A percentile compares a stretch with the other conserved stretches of the same genome.
Conservation (phyloP, 1,140 invertebrate genomes). For the Phortica variegata region DNA sequence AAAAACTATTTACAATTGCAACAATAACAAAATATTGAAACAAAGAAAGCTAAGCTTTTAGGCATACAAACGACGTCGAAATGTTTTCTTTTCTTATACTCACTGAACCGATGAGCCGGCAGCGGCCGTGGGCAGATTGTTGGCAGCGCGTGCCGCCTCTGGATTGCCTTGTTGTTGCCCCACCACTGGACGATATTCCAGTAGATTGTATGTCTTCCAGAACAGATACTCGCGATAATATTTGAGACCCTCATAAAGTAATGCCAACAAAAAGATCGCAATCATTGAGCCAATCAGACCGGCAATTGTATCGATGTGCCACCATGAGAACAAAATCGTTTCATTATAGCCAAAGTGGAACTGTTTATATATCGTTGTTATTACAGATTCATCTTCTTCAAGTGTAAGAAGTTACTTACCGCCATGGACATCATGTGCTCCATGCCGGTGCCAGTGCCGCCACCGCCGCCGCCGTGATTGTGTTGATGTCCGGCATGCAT, state of each 20-base stretch:
- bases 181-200: slow-evolving; percentile 70
- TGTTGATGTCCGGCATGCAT: slow-evolving; percentile 33
- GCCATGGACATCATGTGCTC: slow-evolving; percentile 57
- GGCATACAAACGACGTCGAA: neutral
- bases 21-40: neutral
- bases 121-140: slow-evolving; percentile 37
- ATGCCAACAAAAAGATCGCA: slow-evolving; percentile 80
- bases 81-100: slow-evolving; percentile 47
- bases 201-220: slow-evolving; percentile 76
- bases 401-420: slow-evolving; percentile 20
- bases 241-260: slow-evolving; percentile 89
- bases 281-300: slow-evolving; percentile 81
- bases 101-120: slow-evolving; percentile 66
- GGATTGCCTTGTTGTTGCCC: slow-evolving; percentile 67
- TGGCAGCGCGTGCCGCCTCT: slow-evolving; percentile 38
- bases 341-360: slow-evolving; percentile 79
- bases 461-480: slow-evolving; percentile 29
- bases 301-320: slow-evolving; percentile 71
- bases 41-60: neutral
- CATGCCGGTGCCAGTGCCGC: slow-evolving; percentile 39
- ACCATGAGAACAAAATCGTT: slow-evolving; percentile 75
- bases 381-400: neutral
- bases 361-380: slow-evolving; percentile 44
- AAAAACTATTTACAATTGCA: neutral
- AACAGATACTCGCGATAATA: slow-evolving; percentile 84